Evolutionary conservation across 2,888 invertebrate species (phyloP), one percentile per base, ranked within the genome.

Genomic region (Melanchra persicariae): DNA sequence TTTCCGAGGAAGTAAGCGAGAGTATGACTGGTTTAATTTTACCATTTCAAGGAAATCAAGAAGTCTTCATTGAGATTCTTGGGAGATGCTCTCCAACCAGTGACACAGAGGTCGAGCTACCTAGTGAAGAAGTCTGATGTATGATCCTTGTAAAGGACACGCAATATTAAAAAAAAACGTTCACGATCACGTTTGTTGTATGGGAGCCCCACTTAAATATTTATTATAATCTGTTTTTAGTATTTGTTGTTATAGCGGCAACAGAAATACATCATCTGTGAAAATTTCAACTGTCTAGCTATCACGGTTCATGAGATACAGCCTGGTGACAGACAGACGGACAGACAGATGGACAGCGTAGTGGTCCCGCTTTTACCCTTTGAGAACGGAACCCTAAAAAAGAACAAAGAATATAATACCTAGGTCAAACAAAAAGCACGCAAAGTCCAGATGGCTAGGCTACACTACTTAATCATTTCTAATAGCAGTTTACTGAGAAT

Each of bases 1-100:
- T 52, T 76, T 77, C 61, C 57, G 12, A 22, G 22, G 57, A 77
- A 70, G 26, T 63, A 22, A 26, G 12, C 37, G 62, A 77, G 77
- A 62, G 77, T 59, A 70, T 37, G 17, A 43, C 26, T 9, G n/a
- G 62, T 62, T 62, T 52, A 70, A 34, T 45, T 52, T 57, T 57
- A 76, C 9, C 12, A 30, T 40, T n/a, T 58, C 47, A 43, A 22
- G 19, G 58, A 70, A 72, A 43, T 52, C 12, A 9, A 37, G 19
- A 30, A 43, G 37, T 59, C 24, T 12, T 60, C 12, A 55, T 68
- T 57, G 22, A 15, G n/a, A 9, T 60, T 74, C 49, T 40, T 49
- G 4, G 7, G n/a, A 34, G 5, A 26, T 24, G 9, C 15, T 22
- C 15, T 6, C 17, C 9, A 34, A 64, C 7, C 12, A 26, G 24